phyloP scores from a whole-genome alignment of 2,888 invertebrate genomes.

The Ischnura elegans region DNA sequence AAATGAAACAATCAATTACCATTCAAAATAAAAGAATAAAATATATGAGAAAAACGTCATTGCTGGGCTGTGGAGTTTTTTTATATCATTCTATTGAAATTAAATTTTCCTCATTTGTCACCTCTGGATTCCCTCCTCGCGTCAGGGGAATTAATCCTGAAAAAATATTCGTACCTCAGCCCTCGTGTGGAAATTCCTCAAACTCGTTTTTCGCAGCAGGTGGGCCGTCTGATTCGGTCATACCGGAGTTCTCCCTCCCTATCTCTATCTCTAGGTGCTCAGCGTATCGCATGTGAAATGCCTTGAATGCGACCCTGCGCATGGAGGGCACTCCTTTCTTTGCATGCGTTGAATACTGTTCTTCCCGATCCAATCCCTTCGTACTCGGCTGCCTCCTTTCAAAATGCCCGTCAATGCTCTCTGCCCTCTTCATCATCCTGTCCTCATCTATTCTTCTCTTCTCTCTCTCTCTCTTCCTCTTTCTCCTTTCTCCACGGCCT shows the following conservation, averaged over 20 bases:
- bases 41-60: not conserved
- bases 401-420: constrained; percentile 10
- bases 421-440: not conserved
- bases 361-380: not conserved
- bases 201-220: not conserved
- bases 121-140: not conserved
- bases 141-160: not conserved
- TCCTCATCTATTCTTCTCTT: not conserved
- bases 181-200: not conserved
- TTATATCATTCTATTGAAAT: not conserved
- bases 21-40: not conserved
- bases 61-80: not conserved
- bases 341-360: constrained; percentile 10
- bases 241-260: no score
- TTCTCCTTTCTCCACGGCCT: not conserved
- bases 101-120: not conserved
- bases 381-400: not conserved
- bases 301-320: not conserved
- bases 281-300: constrained; percentile 13
- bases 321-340: not conserved
- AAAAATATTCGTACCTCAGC: not conserved
- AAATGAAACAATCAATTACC: no score
- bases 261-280: constrained; percentile 24
- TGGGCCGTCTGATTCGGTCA: not conserved
- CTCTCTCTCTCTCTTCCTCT: constrained; percentile 1